Evolutionary conservation across 2,888 invertebrate species (phyloP), one percentile per base, ranked within the genome.

Genomic region (Polydrusus cervinus): DNA sequence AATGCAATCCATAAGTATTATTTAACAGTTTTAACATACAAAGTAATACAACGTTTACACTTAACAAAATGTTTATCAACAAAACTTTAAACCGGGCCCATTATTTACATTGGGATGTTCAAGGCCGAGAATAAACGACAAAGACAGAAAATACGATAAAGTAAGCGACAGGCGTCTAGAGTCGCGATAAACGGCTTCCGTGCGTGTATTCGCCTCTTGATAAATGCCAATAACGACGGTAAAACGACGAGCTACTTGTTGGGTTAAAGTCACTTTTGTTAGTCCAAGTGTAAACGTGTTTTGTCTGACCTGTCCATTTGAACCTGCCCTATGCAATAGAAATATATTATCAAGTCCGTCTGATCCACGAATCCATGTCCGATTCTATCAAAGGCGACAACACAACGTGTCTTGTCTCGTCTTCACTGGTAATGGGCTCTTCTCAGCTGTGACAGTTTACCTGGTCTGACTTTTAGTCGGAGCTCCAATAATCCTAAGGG

Each of bases 151-250:
- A 49, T 71, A 66, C 65, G 76, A 76, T 69, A 76, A 72, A 65
- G 53, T 69, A 69, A 71, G 76, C 71, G 72, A 76, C 76, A 69
- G 76, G 76, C 76, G 69, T 76, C 72, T 76, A 57, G 51, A 55
- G 72, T 68, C 49, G 72, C 76, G 76, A 76, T 76, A 76, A 76
- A 76, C 71, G 64, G 76, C 76, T 76, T 76, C 76, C 69, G 76
- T 72, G 76, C 76, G 76, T 76, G 71, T 72, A 69, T 76, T 76
- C 68, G 69, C 72, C 51, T 76, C 68, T 72, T 76, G 76, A 76
- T 72, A 76, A 76, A 76, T 76, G 64, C 76, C 72, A 76, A 76
- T 76, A 71, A 71, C 64, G 71, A 75, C 66, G 66, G 66, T 65
- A 60, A 61, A 71, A 75, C 67, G 66, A 64, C 71, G 67, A 72